Base-by-base conservation (phyloP, 1,140 invertebrate genomes). In the Drosophila kepulauana region DNA sequence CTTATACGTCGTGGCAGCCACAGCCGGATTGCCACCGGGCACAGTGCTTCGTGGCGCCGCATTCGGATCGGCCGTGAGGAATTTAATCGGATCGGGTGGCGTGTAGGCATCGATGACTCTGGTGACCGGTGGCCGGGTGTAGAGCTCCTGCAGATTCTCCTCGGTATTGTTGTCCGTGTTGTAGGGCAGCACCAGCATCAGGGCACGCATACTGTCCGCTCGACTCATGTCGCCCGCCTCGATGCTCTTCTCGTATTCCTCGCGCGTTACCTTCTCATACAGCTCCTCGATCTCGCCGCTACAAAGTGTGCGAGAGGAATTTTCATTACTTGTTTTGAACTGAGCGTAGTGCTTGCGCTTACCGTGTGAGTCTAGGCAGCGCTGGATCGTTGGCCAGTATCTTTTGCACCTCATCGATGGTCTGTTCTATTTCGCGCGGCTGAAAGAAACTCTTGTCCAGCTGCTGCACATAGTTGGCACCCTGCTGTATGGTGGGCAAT, bases 131-230 rank as follows among this genome's bases (percentile, higher is more conserved):
- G 86, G 89, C 0, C 91, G 86, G 1, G 88, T 92, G 52, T 92
- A 92, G 54, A 92, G 80, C 69, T 92, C 92, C 79, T 92, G 91
- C 28, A 92, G 78, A 41, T 91, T 88, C 45, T 93, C 93, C 52
- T 92, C 64, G 33, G 90, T 92, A 0, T 92, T 85, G 62, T 94
- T 93, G 45, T 93, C 92, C 2, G 93, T 91, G 35, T 93, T 94
- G 52, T 93, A 94, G 2, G 94, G 94, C 43, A 95, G 76, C 1
- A 95, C 94, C 0, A 95, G 91, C 94, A 94, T 94, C 2, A 95
- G 62, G 0, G 94, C 93, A 13, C 94, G 86, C 81, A 94, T 93
- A 62, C 94, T 94, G 59, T 94, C 92, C 16, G 93, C 92, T 1
- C 91, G 91, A 1, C 93, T 93, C 69, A 92, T 91, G 41, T 93